Evolutionary conservation across 2,888 invertebrate species (phyloP).

Genomic region (Antitype chi): DNA sequence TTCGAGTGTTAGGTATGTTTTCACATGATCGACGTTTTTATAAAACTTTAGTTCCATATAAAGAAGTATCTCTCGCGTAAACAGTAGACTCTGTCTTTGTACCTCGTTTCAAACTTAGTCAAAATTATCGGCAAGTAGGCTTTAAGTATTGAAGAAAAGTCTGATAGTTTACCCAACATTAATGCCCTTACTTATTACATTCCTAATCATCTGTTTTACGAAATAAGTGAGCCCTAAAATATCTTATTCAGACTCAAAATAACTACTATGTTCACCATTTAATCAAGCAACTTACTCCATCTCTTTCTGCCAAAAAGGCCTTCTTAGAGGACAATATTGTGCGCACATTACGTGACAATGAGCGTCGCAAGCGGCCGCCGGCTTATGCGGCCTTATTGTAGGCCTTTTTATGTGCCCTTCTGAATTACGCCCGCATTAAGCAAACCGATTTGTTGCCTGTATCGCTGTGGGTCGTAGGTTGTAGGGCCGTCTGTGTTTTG

Average conservation of each 20-base stretch:
- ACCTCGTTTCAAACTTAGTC: not conserved
- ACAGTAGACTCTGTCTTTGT: no score
- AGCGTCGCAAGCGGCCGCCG: conserved; percentile 52
- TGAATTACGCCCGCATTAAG: conserved; percentile 62
- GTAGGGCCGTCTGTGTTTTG: conserved; percentile 8
- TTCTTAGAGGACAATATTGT: conserved; percentile 51
- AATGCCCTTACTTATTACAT: not conserved
- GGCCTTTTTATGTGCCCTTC: conserved; percentile 60
- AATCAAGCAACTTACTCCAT: conserved; percentile 34
- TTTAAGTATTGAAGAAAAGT: no score
- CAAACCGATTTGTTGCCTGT: conserved; percentile 63
- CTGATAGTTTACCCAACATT: not conserved
- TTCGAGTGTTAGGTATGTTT: not conserved
- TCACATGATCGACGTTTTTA: not conserved
- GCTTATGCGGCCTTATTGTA: conserved; percentile 60
- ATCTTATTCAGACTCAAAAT: not conserved
- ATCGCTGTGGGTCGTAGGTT: conserved; percentile 4
- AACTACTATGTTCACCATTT: not conserved
- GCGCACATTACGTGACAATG: conserved; percentile 67
- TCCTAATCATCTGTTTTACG: not conserved
- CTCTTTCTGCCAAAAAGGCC: conserved; percentile 30
- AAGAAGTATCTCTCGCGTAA: not conserved
- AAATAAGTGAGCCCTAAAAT: not conserved
- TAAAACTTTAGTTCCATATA: not conserved
- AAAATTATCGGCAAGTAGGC: not conserved